Base-by-base conservation (phyloP, 2,888 invertebrate species). In the Chrysolina oricalcia region DNA sequence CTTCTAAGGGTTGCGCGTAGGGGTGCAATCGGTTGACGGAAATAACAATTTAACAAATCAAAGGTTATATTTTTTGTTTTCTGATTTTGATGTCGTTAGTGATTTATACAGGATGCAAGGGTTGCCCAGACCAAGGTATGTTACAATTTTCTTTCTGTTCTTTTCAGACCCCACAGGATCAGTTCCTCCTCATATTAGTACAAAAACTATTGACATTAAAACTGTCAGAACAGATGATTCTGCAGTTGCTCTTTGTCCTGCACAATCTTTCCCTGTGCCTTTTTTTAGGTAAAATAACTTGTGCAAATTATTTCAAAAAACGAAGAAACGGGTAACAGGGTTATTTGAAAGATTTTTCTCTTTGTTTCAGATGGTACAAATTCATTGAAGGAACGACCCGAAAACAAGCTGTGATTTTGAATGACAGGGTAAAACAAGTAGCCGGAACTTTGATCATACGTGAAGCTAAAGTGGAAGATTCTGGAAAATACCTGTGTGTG, bases 361-460 rank as follows among this genome's bases (percentile, higher is more conserved):
- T 85, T 92, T 91, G 91, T 94, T 94, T 15, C 93, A 97, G 97
- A 91, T 97, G 97, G 97, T 97, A 96, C 90, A 97, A 97, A 88
- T 97, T 97, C 89, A 93, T 96, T 84, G 97, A 97, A 83, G 96
- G 96, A 70, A 95, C 95, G 0, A 93, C 93, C 4, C 92, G 96
- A 71, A 96, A 96, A 87, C 95, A 96, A 87, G 95, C 95, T n/a
- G 96, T 97, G n/a, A 92, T 93, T 48, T 90, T 97, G 80, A 95
- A 96, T 87, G 97, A 97, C 78, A 92, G 97, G 83, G 95, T 97
- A 21, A 95, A 96, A 85, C 97, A 97, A 90, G 96, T 97, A 17
- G 97, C 97, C 77, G 98, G 98, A 74, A 98, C 98, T 77, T 90
- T 98, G 83, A 96, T 98, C 82, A 97, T 98, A 82, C 93, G 95